Evolutionary conservation across 2,888 invertebrate species (phyloP).

Genomic region (Phaedon cochleariae): DNA sequence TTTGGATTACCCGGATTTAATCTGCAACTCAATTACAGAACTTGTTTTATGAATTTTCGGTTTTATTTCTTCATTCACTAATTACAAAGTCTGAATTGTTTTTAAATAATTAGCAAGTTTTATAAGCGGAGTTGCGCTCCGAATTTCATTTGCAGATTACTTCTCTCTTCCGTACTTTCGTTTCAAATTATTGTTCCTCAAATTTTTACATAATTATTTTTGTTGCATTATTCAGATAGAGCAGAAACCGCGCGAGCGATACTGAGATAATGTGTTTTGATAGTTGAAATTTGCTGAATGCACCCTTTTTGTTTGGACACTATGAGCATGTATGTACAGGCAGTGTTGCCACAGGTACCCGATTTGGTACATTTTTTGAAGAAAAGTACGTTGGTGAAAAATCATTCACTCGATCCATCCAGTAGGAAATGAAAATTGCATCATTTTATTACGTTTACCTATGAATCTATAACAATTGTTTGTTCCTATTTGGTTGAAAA

Average conservation of each 20-base stretch:
- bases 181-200: conserved; percentile 39
- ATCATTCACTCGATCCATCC: too few relatives aligned
- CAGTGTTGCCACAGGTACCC: too few relatives aligned
- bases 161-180: conserved; percentile 39
- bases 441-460: too few relatives aligned
- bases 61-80: conserved; percentile 53
- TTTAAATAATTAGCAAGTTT: conserved; percentile 54
- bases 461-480: too few relatives aligned
- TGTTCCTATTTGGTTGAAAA: too few relatives aligned
- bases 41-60: conserved; percentile 54
- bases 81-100: conserved; percentile 54
- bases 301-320: background rate
- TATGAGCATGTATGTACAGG: too few relatives aligned
- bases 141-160: conserved; percentile 43
- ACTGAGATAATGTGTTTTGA: conserved; percentile 1
- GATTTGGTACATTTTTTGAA: background rate
- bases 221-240: conserved; percentile 30
- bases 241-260: conserved; percentile 12
- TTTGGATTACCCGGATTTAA: conserved; percentile 58
- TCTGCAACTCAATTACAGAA: conserved; percentile 56
- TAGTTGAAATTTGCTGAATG: conserved; percentile 8
- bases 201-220: conserved; percentile 39
- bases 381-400: too few relatives aligned
- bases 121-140: conserved; percentile 39
- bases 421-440: too few relatives aligned